These are phyloP conservation scores for Halocynthia roretzi DNA, from an alignment of 23 tunicate genomes.

Conservation along the genomic window DNA sequence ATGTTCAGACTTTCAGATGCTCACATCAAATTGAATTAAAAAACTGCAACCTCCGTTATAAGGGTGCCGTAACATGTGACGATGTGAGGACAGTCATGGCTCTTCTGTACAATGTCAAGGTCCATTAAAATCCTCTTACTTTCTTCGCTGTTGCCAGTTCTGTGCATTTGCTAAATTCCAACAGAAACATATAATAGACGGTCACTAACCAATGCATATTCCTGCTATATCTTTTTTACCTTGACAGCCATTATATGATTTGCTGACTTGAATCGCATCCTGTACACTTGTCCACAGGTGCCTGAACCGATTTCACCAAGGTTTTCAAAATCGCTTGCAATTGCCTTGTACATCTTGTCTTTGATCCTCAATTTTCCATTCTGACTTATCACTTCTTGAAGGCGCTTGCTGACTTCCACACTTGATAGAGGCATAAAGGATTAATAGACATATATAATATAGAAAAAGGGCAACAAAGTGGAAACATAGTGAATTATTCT, in stretches of 20 bases:
- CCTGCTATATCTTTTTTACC: slow-evolving; percentile 19
- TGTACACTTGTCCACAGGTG: slow-evolving; percentile 96
- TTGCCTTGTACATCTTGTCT: slow-evolving; percentile 26
- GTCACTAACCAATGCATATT: neutral
- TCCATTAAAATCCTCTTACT: slow-evolving; percentile 85
- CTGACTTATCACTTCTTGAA: slow-evolving; percentile 67
- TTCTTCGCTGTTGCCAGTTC: slow-evolving; percentile 82
- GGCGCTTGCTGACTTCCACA: slow-evolving; percentile 53
- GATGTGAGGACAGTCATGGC: slow-evolving; percentile 76
- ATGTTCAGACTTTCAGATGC: no score
- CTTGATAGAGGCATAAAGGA: slow-evolving; percentile 3
- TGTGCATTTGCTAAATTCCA: slow-evolving; percentile 70
- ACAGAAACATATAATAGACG: neutral
- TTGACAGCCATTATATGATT: slow-evolving; percentile 83
- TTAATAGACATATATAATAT: no score
- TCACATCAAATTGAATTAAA: no score
- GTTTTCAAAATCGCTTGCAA: slow-evolving; percentile 53
- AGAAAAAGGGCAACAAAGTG: no score
- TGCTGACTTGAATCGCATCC: slow-evolving; percentile 54
- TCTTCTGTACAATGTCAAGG: slow-evolving; percentile 88
- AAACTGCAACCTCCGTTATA: slow-evolving; percentile 49
- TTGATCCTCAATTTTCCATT: slow-evolving; percentile 59
- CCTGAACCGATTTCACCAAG: slow-evolving; percentile 90
- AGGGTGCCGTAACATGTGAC: slow-evolving; percentile 83
- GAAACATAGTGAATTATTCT: no score